A percentile compares a stretch with the other conserved stretches of the same genome.
These are phyloP conservation scores for Sericinus montela DNA, from an alignment of 2,888 invertebrate species.

Conservation along the genomic window DNA sequence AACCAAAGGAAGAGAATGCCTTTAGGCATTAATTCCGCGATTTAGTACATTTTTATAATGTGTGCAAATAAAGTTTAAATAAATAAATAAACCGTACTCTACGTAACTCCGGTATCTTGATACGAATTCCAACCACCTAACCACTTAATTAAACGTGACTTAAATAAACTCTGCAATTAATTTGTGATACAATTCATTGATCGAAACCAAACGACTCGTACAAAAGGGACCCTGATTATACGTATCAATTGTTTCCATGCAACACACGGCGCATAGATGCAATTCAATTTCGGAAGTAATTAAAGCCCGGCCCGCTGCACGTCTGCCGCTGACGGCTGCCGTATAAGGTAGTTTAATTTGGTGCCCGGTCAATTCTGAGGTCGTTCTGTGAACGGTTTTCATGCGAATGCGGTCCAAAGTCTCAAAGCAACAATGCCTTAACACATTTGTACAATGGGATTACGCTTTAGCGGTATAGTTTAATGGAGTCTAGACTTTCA, in stretches of 20 bases:
- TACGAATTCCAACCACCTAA: too few relatives aligned
- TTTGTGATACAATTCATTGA: background rate
- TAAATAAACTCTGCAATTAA: too few relatives aligned
- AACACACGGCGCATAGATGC: background rate
- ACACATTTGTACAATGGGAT: too few relatives aligned
- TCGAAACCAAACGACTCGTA: background rate
- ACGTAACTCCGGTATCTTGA: too few relatives aligned
- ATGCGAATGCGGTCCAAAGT: background rate
- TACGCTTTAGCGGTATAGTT: too few relatives aligned
- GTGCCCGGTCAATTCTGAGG: background rate
- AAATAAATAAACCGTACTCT: too few relatives aligned
- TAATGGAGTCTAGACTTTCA: too few relatives aligned
- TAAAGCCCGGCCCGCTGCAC: background rate
- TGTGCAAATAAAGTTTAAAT: too few relatives aligned
- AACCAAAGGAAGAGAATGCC: too few relatives aligned
- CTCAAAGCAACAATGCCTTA: background rate
- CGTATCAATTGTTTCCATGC: background rate
- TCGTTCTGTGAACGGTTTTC: background rate
- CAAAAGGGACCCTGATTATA: background rate
- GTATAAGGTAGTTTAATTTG: background rate
- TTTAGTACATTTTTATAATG: too few relatives aligned
- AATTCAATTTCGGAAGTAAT: slow-evolving; percentile 3
- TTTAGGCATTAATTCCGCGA: too few relatives aligned
- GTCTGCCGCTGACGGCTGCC: background rate
- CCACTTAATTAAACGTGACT: too few relatives aligned